Evolutionary conservation across 2,797 vertebrate genomes (phyloP).

Genomic region (Crypturellus tataupa): DNA sequence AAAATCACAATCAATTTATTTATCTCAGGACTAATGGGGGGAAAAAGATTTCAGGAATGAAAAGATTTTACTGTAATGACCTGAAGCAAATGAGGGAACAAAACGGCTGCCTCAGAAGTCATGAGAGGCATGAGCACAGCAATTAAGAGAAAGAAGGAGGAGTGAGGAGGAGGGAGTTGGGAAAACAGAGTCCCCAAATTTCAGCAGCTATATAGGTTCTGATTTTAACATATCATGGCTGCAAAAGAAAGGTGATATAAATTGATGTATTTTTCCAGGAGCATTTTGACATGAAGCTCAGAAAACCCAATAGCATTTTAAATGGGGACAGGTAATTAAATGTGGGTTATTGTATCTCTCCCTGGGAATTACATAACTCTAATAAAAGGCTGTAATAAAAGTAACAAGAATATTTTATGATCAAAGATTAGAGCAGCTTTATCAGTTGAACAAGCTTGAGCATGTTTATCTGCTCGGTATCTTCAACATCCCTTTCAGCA

Average conservation of each 20-base stretch:
- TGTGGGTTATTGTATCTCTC: background rate
- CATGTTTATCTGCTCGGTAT: background rate
- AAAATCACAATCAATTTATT: slow-evolving; percentile 59
- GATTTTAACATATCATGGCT: background rate
- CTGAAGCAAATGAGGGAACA: slow-evolving; percentile 47
- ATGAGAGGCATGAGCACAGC: slow-evolving; percentile 8
- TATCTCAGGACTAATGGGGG: slow-evolving; percentile 30
- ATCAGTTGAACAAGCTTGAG: background rate
- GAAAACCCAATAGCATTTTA: background rate
- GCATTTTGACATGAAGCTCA: background rate
- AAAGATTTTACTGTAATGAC: slow-evolving; percentile 62
- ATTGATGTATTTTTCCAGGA: background rate
- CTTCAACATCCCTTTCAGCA: slow-evolving; percentile 3
- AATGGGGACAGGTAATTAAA: background rate
- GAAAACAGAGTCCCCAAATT: background rate
- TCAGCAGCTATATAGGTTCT: background rate
- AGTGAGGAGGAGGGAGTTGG: background rate
- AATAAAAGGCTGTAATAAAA: background rate
- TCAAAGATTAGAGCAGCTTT: background rate
- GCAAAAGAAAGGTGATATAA: background rate
- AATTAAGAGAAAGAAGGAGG: slow-evolving; percentile 23
- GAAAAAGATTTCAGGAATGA: slow-evolving; percentile 40
- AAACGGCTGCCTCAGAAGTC: background rate
- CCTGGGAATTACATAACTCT: background rate
- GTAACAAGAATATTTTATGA: background rate